These are phyloP conservation scores for Acleris literana DNA, from an alignment of 2,888 invertebrate species.

Conservation along the genomic window DNA sequence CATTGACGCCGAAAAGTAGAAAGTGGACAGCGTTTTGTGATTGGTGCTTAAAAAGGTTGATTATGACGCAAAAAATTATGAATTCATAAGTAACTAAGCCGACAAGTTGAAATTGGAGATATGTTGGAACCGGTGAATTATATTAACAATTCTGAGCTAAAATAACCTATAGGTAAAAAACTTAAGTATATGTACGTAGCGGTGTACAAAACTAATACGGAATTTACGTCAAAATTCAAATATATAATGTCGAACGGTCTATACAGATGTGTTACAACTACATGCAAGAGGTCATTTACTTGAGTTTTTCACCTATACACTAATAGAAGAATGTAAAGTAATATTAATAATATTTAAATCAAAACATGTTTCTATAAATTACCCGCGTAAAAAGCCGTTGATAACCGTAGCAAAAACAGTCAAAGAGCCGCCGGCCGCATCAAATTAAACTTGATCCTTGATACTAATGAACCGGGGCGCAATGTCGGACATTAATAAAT, in stretches of 20 bases:
- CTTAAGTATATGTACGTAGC: too few species aligned
- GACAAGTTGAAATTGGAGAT: slow-evolving; percentile 24
- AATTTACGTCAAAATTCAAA: too few species aligned
- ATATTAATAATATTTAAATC: slow-evolving; percentile 6
- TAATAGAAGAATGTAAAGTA: neutral
- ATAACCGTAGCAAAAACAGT: slow-evolving; percentile 36
- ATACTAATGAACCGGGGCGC: slow-evolving; percentile 71
- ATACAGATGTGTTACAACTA: too few species aligned
- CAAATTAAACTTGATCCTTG: slow-evolving; percentile 65
- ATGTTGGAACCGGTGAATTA: slow-evolving; percentile 35
- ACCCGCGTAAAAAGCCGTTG: slow-evolving; percentile 19
- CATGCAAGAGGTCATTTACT: too few species aligned
- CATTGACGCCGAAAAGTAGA: slow-evolving; percentile 54
- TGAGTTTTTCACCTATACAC: too few species aligned
- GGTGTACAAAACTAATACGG: too few species aligned
- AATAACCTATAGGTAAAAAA: too few species aligned
- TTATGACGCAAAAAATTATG: slow-evolving; percentile 55
- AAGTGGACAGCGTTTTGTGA: slow-evolving; percentile 57
- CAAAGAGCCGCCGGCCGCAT: slow-evolving; percentile 48
- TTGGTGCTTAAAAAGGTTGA: slow-evolving; percentile 49
- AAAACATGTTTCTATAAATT: slow-evolving; percentile 23
- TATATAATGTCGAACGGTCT: too few species aligned
- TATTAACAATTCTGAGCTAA: too few species aligned
- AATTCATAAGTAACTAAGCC: slow-evolving; percentile 29
- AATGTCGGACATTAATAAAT: slow-evolving; percentile 79